Conservation (phyloP, 2,797 vertebrate species). For the Sebastes kiyomatsui region DNA sequence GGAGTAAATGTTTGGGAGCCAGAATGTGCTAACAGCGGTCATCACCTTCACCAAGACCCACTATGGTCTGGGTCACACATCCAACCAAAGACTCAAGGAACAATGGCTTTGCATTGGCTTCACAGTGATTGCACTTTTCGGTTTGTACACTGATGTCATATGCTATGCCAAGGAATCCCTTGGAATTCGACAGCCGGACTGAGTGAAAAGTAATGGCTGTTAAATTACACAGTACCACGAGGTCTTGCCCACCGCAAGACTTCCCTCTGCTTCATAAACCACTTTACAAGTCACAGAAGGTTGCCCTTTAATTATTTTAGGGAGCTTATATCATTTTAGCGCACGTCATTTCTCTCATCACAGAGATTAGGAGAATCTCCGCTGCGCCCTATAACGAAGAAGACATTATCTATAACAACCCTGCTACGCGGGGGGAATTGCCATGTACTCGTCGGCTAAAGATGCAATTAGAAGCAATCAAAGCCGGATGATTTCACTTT, state of each 20-base stretch:
- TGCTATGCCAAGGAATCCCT: constrained; percentile 46
- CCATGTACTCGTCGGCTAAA: constrained; percentile 23
- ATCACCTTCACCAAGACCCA: constrained; percentile 22
- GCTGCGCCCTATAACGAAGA: constrained; percentile 4
- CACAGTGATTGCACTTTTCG: constrained; percentile 11
- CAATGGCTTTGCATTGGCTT: constrained; percentile 42
- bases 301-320: constrained; percentile 71
- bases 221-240: constrained; percentile 65
- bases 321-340: constrained; percentile 55
- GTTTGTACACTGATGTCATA: constrained; percentile 51
- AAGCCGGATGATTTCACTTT: constrained; percentile 44
- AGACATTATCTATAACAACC: constrained; percentile 29
- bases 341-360: constrained; percentile 53
- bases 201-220: constrained; percentile 50
- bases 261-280: constrained; percentile 65
- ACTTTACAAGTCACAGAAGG: constrained; percentile 68
- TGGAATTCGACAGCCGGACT: constrained; percentile 36
- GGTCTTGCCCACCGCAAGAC: constrained; percentile 54
- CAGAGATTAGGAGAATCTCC: constrained; percentile 35
- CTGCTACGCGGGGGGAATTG: neutral
- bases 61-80: constrained; percentile 22
- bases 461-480: constrained; percentile 59
- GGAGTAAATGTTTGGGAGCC: constrained; percentile 36
- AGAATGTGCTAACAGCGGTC: constrained; percentile 21
- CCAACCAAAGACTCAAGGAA: constrained; percentile 46